These are phyloP conservation scores for Timandra comae DNA, from an alignment of 2,888 invertebrate species.

Conservation along the genomic window DNA sequence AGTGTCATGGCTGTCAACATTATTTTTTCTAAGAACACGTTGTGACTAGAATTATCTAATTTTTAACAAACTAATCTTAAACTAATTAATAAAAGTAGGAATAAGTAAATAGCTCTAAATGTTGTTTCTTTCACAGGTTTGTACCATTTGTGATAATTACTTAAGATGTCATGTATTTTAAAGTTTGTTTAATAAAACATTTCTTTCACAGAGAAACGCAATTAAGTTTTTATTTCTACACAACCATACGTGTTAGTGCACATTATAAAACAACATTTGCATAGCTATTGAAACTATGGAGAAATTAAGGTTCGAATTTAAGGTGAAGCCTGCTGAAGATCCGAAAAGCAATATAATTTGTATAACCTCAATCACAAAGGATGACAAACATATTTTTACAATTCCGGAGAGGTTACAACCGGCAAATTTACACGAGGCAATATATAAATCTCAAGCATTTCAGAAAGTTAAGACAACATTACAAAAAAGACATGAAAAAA, in stretches of 20 bases:
- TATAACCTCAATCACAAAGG: slow-evolving; percentile 19
- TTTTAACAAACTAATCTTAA: too few species aligned
- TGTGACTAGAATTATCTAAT: too few species aligned
- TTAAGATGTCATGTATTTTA: background rate
- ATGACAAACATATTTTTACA: slow-evolving; percentile 9
- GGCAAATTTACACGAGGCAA: slow-evolving; percentile 7
- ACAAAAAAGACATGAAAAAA: slow-evolving; percentile 17
- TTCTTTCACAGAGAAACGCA: background rate
- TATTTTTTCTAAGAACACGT: too few species aligned
- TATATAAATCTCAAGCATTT: slow-evolving; percentile 13
- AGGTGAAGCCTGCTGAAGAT: slow-evolving; percentile 15
- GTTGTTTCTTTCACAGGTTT: background rate
- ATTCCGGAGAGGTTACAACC: slow-evolving; percentile 19
- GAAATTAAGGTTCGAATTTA: slow-evolving; percentile 9
- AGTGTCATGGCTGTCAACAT: too few species aligned
- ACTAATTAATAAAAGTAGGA: background rate
- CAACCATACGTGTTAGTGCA: background rate
- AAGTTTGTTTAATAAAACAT: background rate
- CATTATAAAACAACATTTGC: slow-evolving; percentile 12
- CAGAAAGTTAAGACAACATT: slow-evolving; percentile 14
- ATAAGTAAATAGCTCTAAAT: background rate
- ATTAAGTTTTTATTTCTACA: background rate
- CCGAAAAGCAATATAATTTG: slow-evolving; percentile 19
- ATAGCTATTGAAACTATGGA: slow-evolving; percentile 12
- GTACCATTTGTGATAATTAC: background rate